Base-by-base conservation (phyloP, 2,113 vertebrate genomes). In the Xenopus borealis region DNA sequence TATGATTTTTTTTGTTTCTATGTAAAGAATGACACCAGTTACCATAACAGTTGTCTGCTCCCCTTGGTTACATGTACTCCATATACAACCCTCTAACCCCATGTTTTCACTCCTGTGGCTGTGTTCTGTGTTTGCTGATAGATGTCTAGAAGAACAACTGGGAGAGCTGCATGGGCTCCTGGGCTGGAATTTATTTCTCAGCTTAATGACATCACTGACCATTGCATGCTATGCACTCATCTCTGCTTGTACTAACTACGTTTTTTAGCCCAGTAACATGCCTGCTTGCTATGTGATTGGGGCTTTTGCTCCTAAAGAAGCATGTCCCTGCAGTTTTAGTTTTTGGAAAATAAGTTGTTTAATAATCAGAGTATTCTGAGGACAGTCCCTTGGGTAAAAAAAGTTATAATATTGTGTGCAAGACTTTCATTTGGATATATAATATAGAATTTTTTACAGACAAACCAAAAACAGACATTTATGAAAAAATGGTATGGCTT, bases 131-230 rank as follows among this genome's bases (percentile, higher is more conserved):
- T n/a, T 64, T 84, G 85, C 81, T 86, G 62, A 66, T 82, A 68
- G 84, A 72, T 83, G 84, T 84, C 80, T 83, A 81, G 75, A 68
- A 80, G 71, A 80, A 65, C 64, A 81, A 71, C 67, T 86, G 68
- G 80, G 80, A 78, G n/a, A 65, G 72, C 66, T 84, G 88, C 89
- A 90, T 89, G 89, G 81, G 65, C 83, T 87, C 78, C 80, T 80
- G 79, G 84, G 72, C 83, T 87, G 79, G 81, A 81, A 30, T 75
- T 79, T 79, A 27, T 81, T 63, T 88, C 79, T 82, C 75, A 40
- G 33, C 33, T 81, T 77, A 77, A 81, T 23, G 66, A 70, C 79
- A 20, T 70, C 68, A 67, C 53, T 78, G 65, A 45, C 81, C 27
- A 82, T 67, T 75, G 69, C 80, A 72, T 79, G 79, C 53, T 78